Evolutionary conservation across 2,797 vertebrate species (phyloP).

Genomic region (Myotis pilosus): DNA sequence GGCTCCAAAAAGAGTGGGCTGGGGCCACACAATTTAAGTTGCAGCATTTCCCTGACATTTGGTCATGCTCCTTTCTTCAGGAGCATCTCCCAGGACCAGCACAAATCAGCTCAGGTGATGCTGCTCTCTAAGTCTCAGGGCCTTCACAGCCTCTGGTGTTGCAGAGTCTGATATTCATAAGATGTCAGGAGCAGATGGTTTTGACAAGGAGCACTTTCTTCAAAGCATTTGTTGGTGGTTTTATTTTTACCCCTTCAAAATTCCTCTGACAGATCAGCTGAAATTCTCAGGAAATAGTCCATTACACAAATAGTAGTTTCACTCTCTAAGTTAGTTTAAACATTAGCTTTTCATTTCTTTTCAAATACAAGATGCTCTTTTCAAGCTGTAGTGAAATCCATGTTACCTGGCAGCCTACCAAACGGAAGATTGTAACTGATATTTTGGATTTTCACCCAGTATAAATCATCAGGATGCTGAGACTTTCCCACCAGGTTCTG

Average conservation of each 20-base stretch:
- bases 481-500: not conserved
- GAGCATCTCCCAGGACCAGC: not conserved
- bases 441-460: constrained; percentile 36
- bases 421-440: constrained; percentile 32
- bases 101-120: not conserved
- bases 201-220: constrained; percentile 49
- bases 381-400: not conserved
- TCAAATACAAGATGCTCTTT: constrained; percentile 43
- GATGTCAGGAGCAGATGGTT: constrained; percentile 26
- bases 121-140: not conserved
- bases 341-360: constrained; percentile 60
- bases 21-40: not conserved
- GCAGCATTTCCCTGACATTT: not conserved
- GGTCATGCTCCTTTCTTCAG: not conserved
- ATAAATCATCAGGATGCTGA: not conserved
- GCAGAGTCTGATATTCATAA: not conserved
- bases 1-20: not conserved
- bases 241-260: constrained; percentile 52
- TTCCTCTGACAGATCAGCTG: constrained; percentile 57
- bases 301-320: constrained; percentile 49
- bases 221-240: constrained; percentile 46
- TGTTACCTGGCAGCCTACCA: constrained; percentile 43
- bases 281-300: constrained; percentile 62
- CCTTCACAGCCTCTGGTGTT: not conserved
- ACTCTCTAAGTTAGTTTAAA: constrained; percentile 47